These are phyloP conservation scores for Cinclus mexicanus DNA, from an alignment of 2,113 vertebrate species.

Conservation along the genomic window DNA sequence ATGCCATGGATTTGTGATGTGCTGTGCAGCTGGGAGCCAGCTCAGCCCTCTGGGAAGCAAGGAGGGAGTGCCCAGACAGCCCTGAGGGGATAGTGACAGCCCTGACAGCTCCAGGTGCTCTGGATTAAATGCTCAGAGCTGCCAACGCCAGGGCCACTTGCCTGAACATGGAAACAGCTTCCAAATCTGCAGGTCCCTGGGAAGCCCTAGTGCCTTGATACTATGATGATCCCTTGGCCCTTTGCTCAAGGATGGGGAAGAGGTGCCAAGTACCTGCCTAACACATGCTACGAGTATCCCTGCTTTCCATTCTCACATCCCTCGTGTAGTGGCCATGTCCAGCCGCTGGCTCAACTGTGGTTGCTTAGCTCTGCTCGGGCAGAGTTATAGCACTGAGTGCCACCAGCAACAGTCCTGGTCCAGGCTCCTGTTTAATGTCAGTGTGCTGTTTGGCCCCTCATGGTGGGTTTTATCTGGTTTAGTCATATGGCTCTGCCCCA, in stretches of 20 bases:
- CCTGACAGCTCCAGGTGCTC: background rate
- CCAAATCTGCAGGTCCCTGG: background rate
- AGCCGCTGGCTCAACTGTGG: background rate
- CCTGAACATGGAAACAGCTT: background rate
- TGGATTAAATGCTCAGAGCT: background rate
- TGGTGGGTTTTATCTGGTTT: background rate
- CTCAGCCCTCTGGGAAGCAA: background rate
- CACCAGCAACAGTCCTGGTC: background rate
- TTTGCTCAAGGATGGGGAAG: rapidly evolving
- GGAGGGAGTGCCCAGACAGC: background rate
- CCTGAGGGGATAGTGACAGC: rapidly evolving
- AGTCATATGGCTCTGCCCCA: background rate
- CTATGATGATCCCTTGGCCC: rapidly evolving
- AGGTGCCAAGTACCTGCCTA: rapidly evolving
- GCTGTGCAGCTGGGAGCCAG: background rate
- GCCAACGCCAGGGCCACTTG: background rate
- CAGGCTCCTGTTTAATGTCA: background rate
- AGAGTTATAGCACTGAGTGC: background rate
- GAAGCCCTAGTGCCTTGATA: background rate
- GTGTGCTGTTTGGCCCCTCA: background rate
- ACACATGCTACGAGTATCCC: background rate
- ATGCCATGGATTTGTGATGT: background rate
- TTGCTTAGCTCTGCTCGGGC: background rate
- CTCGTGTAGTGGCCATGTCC: background rate
- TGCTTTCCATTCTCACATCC: background rate